Base-by-base conservation (phyloP, 2,797 vertebrate genomes). In the Poeciliopsis presidionis region DNA sequence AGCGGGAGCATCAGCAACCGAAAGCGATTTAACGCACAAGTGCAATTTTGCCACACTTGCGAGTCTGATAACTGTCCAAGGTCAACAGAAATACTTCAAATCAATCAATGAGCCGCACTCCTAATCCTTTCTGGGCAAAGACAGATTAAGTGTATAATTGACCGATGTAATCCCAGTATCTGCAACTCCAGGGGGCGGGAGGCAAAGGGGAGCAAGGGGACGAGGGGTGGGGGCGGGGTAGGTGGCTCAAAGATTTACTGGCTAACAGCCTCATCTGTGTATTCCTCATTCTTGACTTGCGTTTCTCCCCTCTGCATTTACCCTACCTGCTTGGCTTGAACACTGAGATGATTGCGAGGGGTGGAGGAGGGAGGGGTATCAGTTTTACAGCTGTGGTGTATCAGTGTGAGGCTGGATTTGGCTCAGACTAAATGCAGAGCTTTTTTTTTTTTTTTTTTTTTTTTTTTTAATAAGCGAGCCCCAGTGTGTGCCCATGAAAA, bases 141-240 rank as follows among this genome's bases (percentile, higher is more conserved):
- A 95, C 96, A 99, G 98, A 99, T 99, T 99, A 99, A 98, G 97
- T 95, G 95, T 97, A 99, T 99, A 99, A 99, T 97, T 99, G 98
- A 99, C 97, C 96, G 95, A 92, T 95, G 97, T 99, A 99, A 99
- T 98, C 97, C 96, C 92, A 80, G 90, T 96, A 97, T 98, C 96
- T 96, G 93, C 94, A 95, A 93, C 95, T 83, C 87, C 72, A 75
- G 76, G 77, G 76, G 55, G 11, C 14, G 28, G 74, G 65, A 47
- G 71, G 49, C 61, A 5, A 12, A 59, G n/a, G 57, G 55, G n/a
- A 28, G 55, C 30, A 2, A 33, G 3, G 1, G 4, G 4, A 12
- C 30, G 30, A 33, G 3, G 1, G 4, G 4, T 13, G 11, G 5
- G 9, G 3, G 8, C 9, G 9, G 57, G n/a, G 2, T 4, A 67